A percentile compares a stretch with the other conserved stretches of the same genome.
Evolutionary conservation across 2,888 invertebrate genomes (phyloP).

Genomic region (Strigamia transsilvanica): DNA sequence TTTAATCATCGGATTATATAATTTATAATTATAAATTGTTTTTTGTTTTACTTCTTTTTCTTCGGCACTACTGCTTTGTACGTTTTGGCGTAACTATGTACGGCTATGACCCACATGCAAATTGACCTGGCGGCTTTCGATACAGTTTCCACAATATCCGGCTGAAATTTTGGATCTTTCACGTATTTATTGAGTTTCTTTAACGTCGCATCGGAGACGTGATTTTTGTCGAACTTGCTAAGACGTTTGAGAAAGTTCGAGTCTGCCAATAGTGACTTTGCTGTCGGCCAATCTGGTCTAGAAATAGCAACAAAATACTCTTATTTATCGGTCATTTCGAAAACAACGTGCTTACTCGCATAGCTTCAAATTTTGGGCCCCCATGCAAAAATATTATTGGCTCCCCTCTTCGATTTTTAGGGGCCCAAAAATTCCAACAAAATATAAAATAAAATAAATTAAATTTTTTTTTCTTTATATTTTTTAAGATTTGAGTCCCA

Average conservation of each 20-base stretch:
- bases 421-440: too few species aligned
- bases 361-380: too few species aligned
- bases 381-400: too few species aligned
- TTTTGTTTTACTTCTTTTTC: not conserved
- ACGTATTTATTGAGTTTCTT: constrained; percentile 84
- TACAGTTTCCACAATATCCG: constrained; percentile 83
- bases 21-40: too few species aligned
- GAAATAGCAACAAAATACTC: constrained; percentile 55
- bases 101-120: constrained; percentile 91
- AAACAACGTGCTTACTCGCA: too few species aligned
- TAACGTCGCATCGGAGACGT: constrained; percentile 77
- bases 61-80: constrained; percentile 2
- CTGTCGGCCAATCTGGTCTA: constrained; percentile 86
- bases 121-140: constrained; percentile 89
- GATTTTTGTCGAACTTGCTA: constrained; percentile 86
- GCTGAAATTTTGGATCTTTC: constrained; percentile 84
- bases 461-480: too few species aligned
- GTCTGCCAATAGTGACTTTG: constrained; percentile 82
- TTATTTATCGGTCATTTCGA: too few species aligned
- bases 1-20: too few species aligned
- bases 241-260: constrained; percentile 82
- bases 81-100: constrained; percentile 69
- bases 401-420: too few species aligned
- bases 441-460: too few species aligned
- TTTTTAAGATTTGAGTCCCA: too few species aligned